Evolutionary conservation across 92 coral and sea anemone species (phyloP), one percentile per base, ranked within the genome.

Genomic region (Phenganax subtilis): DNA sequence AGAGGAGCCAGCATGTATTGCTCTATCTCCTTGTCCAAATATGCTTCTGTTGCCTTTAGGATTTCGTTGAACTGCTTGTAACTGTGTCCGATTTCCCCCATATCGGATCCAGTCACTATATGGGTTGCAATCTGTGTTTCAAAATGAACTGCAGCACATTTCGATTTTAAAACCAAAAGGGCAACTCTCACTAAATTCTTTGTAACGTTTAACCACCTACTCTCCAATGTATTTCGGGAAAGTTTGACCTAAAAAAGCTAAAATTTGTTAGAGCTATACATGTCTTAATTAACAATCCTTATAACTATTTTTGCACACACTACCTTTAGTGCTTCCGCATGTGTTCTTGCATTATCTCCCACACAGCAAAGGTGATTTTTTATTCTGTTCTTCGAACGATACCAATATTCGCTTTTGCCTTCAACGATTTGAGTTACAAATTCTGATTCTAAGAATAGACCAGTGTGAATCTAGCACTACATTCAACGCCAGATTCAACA

Each of bases 281-380:
- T 28, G 25, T 61, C 25, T 61, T 61, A 61, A 61, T 61, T 61
- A 44, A 51, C 25, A 61, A 61, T 68, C 7, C 54, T 68, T 68
- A 37, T 9, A 12, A 20, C 73, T 30, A 30, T 17, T 44, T 68
- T 9, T 28, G 25, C 8, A n/a, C 0, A 61, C 67, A 7, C 25
- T 75, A 77, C 81, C 81, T 77, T 77, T 10, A 77, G 55, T 8
- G 71, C 81, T 51, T 77, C 81, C 62, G 47, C 6, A 57, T 77
- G 81, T 11, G 81, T 77, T 62, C 60, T 77, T 57, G 81, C 70
- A 58, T 77, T 77, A 27, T 77, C 81, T 56, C 80, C 80, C 55
- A 44, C 52, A 44, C 80, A 75, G 5, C 63, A 11, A 56, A 55
- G 80, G 51, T 55, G 80, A 20, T 57, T 75, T 53, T 58, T 55